Evolutionary conservation across 1,140 invertebrate species (phyloP).

Genomic region (Yoshiicerus persimilis): DNA sequence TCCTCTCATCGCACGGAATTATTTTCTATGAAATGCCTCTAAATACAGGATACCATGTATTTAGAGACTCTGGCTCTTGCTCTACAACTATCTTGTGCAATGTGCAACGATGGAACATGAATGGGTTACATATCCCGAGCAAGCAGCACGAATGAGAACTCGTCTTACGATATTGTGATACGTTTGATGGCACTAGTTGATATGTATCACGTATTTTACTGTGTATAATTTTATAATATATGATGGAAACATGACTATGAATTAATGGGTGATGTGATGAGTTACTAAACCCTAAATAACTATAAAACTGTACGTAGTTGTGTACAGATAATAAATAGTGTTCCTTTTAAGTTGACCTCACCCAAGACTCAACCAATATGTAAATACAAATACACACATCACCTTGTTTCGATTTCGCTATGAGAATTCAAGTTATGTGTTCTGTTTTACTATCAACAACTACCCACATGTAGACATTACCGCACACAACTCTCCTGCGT

Average conservation of each 20-base stretch:
- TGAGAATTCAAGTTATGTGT: neutral
- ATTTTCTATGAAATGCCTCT: constrained; percentile 7
- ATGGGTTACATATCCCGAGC: neutral
- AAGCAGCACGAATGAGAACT: constrained; percentile 10
- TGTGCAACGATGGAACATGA: neutral
- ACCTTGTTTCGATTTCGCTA: neutral
- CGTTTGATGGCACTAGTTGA: neutral
- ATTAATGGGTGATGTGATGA: neutral
- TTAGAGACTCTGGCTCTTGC: neutral
- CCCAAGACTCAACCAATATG: neutral
- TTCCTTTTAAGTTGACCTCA: neutral
- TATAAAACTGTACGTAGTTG: neutral
- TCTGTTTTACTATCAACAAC: neutral
- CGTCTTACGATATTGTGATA: neutral
- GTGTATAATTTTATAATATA: neutral
- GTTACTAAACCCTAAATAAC: neutral
- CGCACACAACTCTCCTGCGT: neutral
- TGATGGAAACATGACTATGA: neutral
- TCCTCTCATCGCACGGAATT: constrained; percentile 21
- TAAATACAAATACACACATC: neutral
- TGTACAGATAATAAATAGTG: neutral
- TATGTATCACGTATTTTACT: neutral
- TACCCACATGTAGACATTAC: neutral
- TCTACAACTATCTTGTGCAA: neutral
- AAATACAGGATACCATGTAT: neutral